phyloP scores from a whole-genome alignment of 2,797 vertebrate species.

The Anolis apletophallus region DNA sequence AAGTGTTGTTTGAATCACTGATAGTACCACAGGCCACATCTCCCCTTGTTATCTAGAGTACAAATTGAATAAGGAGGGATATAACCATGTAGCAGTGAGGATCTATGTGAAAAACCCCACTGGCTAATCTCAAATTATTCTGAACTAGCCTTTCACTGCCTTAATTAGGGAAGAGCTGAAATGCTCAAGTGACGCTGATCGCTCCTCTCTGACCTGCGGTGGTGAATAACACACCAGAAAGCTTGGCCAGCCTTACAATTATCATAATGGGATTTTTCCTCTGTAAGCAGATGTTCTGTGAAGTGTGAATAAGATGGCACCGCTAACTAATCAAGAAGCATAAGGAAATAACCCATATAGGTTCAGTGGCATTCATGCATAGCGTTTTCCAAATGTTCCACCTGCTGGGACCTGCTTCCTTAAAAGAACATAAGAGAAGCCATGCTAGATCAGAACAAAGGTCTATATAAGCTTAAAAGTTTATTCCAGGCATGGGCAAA shows the following conservation, averaged over 20 bases:
- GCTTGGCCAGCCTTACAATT: background rate
- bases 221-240: background rate
- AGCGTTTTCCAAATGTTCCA: background rate
- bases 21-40: no score
- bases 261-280: background rate
- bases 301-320: background rate
- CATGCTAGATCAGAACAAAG: no score
- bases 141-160: background rate
- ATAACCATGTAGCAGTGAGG: no score
- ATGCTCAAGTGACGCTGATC: background rate
- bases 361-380: background rate
- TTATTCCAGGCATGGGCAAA: no score
- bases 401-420: background rate
- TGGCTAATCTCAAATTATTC: background rate
- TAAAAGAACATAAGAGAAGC: no score
- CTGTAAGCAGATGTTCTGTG: background rate
- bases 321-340: background rate
- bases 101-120: background rate
- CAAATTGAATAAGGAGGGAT: background rate
- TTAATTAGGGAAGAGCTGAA: conserved; percentile 5
- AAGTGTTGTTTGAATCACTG: background rate
- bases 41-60: background rate
- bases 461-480: no score
- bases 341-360: background rate
- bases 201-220: background rate